Conservation (phyloP, 64 coral and sea anemone genomes). For the Montipora efflorescens region DNA sequence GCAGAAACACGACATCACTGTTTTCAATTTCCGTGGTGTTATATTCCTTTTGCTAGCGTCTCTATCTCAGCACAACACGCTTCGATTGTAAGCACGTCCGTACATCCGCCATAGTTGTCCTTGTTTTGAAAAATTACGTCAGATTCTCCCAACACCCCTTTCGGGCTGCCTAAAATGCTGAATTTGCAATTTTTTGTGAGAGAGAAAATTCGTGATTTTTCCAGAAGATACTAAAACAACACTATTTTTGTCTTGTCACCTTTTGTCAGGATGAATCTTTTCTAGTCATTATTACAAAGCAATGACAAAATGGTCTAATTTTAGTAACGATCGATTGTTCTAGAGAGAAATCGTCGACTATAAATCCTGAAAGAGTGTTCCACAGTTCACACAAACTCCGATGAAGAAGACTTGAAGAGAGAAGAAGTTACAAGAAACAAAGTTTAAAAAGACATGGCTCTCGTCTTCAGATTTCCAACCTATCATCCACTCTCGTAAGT, state of each 20-base stretch:
- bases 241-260: constrained; percentile 4
- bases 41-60: not conserved
- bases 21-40: constrained; percentile 18
- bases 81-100: not conserved
- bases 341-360: not conserved
- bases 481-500: constrained; percentile 3
- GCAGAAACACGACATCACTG: constrained; percentile 96
- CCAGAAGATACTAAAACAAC: not conserved
- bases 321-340: not conserved
- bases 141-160: constrained; percentile 46
- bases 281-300: constrained; percentile 12
- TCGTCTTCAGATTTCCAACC: constrained; percentile 21
- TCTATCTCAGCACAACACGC: not conserved
- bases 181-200: not conserved
- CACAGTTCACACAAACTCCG: not conserved
- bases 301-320: not conserved
- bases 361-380: not conserved
- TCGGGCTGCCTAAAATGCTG: constrained; percentile 10
- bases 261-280: not conserved
- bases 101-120: constrained; percentile 86
- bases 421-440: constrained; percentile 5
- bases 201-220: not conserved
- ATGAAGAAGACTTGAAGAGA: not conserved
- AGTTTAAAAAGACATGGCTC: constrained; percentile 12
- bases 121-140: constrained; percentile 95